Evolutionary conservation across 2,797 vertebrate species (phyloP), one percentile per base, ranked within the genome.

Genomic region (Pipistrellus pygmaeus): DNA sequence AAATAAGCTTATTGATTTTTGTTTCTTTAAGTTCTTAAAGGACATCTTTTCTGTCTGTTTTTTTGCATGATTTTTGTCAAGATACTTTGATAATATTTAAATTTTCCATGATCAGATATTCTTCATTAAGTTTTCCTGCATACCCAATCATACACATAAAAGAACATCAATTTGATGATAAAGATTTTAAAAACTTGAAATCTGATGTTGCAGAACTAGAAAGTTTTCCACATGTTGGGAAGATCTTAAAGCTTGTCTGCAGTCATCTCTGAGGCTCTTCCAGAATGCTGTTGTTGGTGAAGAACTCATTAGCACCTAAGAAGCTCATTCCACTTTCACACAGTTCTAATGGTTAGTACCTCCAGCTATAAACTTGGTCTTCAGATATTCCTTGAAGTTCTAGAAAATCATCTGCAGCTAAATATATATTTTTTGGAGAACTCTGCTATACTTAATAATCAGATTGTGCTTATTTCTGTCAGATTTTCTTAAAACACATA

Each of bases 401-500:
- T 94, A 89, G 23, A 71, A 71, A 66, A 15, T 48, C 25, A 55
- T 51, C 5, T 72, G 7, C 48, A 66, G 7, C 4, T 86, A 48
- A 60, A 55, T 80, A 68, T n/a, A 83, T 75, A 51, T 12, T 84
- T 92, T 77, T 83, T 38, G 20, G 1, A 44, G 23, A 73, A 81
- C 60, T 90, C 15, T 85, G 18, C 18, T 48, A 71, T 41, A 78
- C 2, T 89, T n/a, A 60, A 5, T 46, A 17, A 85, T 83, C 46
- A 73, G 21, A 57, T 15, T 95, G 27, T 73, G 9, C 18, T 62
- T 91, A 60, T 85, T 87, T 96, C 11, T 85, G 3, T 91, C 48
- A 78, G 35, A 86, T 73, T 48, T 81, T 77, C 62, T 64, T 81
- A 72, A 95, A 90, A 72, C 32, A 48, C 8, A 0, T 3, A 78